phyloP scores from a whole-genome alignment of 2,888 invertebrate species.

The Drosophila fulvimacula region DNA sequence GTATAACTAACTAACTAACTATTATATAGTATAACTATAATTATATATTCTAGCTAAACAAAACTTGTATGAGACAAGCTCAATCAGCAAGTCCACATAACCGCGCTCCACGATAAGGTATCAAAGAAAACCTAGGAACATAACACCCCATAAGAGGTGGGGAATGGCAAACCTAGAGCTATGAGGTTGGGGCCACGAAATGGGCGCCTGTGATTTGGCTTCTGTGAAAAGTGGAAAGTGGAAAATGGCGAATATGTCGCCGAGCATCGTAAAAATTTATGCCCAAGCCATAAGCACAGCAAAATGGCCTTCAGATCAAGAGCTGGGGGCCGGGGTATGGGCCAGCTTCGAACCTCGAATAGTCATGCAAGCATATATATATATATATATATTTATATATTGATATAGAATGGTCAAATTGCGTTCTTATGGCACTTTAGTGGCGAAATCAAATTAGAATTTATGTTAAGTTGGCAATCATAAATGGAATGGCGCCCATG shows the following conservation, averaged over 20 bases:
- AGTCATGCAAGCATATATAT: conserved; percentile 22
- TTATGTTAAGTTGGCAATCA: conserved; percentile 81
- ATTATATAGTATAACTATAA: too few species aligned
- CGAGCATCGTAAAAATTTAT: conserved; percentile 80
- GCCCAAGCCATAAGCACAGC: conserved; percentile 69
- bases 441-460: conserved; percentile 83
- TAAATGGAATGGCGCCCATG: conserved; percentile 71
- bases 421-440: conserved; percentile 79
- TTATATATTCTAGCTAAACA: too few species aligned
- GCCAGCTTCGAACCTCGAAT: not conserved
- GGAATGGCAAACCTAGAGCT: conserved; percentile 12
- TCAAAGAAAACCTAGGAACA: conserved; percentile 12
- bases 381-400: conserved; percentile 21
- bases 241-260: conserved; percentile 79
- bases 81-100: conserved; percentile 1
- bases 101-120: not conserved
- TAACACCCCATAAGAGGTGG: conserved; percentile 1
- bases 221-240: conserved; percentile 62
- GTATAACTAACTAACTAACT: too few species aligned
- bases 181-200: conserved; percentile 45
- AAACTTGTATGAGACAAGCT: too few species aligned
- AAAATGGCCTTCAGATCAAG: conserved; percentile 15
- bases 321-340: not conserved
- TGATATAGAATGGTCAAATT: conserved; percentile 55
- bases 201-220: conserved; percentile 77